Percentiles rank a stretch among this genome's conserved stretches.
These are phyloP conservation scores for Pachycephus smyrnensis DNA, from an alignment of 2,888 invertebrate species.

Conservation along the genomic window DNA sequence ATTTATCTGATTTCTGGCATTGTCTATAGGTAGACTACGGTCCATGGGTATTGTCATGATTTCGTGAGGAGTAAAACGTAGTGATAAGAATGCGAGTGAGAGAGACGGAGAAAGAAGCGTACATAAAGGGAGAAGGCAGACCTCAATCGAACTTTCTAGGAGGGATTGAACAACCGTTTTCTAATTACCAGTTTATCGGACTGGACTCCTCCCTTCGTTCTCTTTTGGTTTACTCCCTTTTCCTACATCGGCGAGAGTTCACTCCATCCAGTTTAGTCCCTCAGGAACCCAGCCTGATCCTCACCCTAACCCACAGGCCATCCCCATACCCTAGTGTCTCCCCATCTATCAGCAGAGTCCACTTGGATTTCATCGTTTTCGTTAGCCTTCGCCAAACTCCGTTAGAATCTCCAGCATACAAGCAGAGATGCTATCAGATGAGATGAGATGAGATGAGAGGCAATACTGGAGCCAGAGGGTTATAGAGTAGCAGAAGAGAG, in stretches of 20 bases:
- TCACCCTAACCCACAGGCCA: too few relatives aligned
- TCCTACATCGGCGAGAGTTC: too few relatives aligned
- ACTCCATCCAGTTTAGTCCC: not conserved
- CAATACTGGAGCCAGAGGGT: too few relatives aligned
- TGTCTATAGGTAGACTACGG: too few relatives aligned
- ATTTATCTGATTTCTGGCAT: too few relatives aligned
- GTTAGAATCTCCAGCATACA: conserved; percentile 22
- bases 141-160: too few relatives aligned
- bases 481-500: conserved; percentile 15
- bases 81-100: conserved; percentile 5
- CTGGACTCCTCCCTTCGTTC: conserved; percentile 22
- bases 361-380: conserved; percentile 27
- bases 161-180: conserved; percentile 39
- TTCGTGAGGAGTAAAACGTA: too few relatives aligned
- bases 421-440: conserved; percentile 2
- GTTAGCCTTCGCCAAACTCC: conserved; percentile 41
- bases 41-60: too few relatives aligned
- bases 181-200: conserved; percentile 59
- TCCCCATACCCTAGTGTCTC: conserved; percentile 26
- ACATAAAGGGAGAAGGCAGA: not conserved
- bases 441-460: conserved; percentile 13
- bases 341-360: conserved; percentile 11
- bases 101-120: conserved; percentile 16
- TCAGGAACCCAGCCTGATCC: not conserved
- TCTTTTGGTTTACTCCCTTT: conserved; percentile 20